Evolutionary conservation across 2,797 vertebrate genomes (phyloP).

Genomic region (Cossypha niveicapilla): DNA sequence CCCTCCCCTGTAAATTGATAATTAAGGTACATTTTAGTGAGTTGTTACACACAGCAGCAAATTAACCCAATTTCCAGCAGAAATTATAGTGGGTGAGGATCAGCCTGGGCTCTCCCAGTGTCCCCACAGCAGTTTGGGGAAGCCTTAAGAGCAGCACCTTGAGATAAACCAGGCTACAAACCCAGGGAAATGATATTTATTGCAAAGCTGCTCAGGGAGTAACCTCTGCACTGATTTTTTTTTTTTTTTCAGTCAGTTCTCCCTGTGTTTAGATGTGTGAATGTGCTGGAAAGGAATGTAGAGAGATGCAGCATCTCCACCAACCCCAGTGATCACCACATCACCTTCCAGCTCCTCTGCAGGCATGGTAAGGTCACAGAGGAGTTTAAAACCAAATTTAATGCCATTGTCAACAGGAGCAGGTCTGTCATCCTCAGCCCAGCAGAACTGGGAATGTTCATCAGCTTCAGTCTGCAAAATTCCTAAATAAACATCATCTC

Average conservation of each 20-base stretch:
- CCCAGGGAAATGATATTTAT: background rate
- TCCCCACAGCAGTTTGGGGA: background rate
- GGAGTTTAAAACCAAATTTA: background rate
- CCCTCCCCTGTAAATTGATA: constrained; percentile 81
- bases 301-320: constrained; percentile 79
- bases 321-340: constrained; percentile 12
- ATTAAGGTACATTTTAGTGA: constrained; percentile 82
- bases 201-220: background rate
- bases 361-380: constrained; percentile 82
- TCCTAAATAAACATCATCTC: background rate
- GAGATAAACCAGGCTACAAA: background rate
- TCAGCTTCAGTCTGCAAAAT: background rate
- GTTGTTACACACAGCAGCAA: background rate
- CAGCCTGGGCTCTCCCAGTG: background rate
- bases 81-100: background rate
- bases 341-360: constrained; percentile 87
- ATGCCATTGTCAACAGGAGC: background rate
- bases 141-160: background rate
- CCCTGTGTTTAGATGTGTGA: constrained; percentile 85
- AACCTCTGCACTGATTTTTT: background rate
- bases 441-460: background rate
- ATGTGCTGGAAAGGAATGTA: constrained; percentile 85
- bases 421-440: background rate
- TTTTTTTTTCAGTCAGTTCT: constrained; percentile 79
- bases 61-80: background rate